Base-by-base conservation (phyloP, 2,888 invertebrate genomes). In the Meghimatium bilineatum region DNA sequence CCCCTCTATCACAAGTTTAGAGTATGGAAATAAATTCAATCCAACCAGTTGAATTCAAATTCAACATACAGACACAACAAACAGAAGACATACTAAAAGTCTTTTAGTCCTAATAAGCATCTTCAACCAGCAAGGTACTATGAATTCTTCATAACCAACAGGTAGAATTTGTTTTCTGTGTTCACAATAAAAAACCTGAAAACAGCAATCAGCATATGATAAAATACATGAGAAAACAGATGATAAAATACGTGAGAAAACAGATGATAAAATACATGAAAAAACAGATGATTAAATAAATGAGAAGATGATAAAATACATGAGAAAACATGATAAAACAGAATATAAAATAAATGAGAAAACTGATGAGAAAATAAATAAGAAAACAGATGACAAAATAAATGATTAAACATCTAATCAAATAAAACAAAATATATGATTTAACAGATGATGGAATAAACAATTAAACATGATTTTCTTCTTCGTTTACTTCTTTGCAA, bases 111-210 rank as follows among this genome's bases (percentile, higher is more conserved):
- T 91, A 32, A 93, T 90, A 69, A 93, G 87, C 90, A 93, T 91
- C 34, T 89, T 90, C 89, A 93, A 88, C 93, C 93, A 93, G 66
- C 90, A 88, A 12, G 93, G 93, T 89, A 93, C 91, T 32, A 83
- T 80, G 85, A 93, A 90, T 32, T 91, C 90, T 82, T 93, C 93
- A 86, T 86, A 91, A 71, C 89, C 88, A 36, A 94, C 87, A 8
- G 93, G 90, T 44, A 94, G 90, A 66, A 93, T 87, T 74, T 90
- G 88, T 88, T 94, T 94, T 80, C 94, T 90, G 80, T 93, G 93
- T 88, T 94, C 94, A 91, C 94, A 94, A 88, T 94, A 94, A 87
- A 91, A 94, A 44, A 93, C 91, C 93, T 94, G 90, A 86, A 86
- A 72, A 23, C 49, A 74, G 52, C 1, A 49, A n/a, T 14, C 20